phyloP scores from a whole-genome alignment of 2,797 vertebrate genomes.

The Loris lydekkerianus region DNA sequence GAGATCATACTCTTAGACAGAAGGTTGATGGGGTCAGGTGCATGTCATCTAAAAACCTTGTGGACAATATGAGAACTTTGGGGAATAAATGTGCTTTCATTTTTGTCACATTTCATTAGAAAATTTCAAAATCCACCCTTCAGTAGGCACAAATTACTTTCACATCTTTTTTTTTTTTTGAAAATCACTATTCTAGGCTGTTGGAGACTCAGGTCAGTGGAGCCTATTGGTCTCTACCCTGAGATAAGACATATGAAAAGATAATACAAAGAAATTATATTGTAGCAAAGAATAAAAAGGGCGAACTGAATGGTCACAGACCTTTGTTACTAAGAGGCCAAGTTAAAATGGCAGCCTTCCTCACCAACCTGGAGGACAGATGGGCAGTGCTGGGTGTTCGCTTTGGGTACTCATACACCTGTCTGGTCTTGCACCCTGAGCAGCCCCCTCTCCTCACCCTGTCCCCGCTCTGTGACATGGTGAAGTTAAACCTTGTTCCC shows the following conservation, averaged over 20 bases:
- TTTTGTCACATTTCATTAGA: background rate
- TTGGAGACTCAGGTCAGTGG: background rate
- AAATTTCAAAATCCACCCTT: background rate
- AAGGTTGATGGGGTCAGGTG: background rate
- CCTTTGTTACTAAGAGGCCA: background rate
- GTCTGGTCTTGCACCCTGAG: background rate
- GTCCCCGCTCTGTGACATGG: accelerated
- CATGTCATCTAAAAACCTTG: background rate
- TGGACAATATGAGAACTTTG: background rate
- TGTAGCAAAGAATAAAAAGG: background rate
- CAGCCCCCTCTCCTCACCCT: accelerated
- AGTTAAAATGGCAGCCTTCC: background rate
- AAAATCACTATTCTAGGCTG: background rate
- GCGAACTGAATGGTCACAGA: background rate
- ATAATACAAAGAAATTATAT: background rate
- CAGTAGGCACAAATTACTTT: background rate
- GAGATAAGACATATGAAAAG: background rate
- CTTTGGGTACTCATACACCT: background rate
- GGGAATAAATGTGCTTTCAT: background rate
- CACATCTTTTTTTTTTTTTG: background rate
- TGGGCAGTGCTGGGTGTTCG: accelerated
- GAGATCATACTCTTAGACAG: background rate
- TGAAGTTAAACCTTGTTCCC: background rate
- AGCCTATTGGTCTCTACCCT: background rate
- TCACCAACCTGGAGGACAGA: background rate